phyloP scores from a whole-genome alignment of 92 coral and sea anemone genomes.

The Blastomussa wellsi region DNA sequence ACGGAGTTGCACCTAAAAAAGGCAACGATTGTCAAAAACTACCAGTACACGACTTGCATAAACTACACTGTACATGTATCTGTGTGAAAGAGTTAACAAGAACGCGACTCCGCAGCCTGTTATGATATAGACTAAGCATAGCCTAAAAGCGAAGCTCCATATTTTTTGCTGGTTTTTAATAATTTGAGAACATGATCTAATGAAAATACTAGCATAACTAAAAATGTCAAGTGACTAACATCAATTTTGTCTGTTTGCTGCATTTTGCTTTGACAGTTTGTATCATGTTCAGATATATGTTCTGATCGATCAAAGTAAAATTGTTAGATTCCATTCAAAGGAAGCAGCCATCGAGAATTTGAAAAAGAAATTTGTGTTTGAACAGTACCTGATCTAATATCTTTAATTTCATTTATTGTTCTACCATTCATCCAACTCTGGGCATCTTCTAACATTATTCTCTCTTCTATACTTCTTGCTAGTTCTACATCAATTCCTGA shows the following conservation, averaged over 20 bases:
- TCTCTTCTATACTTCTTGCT: constrained; percentile 96
- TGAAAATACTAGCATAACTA: too few species aligned
- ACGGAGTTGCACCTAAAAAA: constrained; percentile 86
- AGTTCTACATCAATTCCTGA: constrained; percentile 95
- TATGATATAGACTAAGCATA: too few species aligned
- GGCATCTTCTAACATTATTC: constrained; percentile 94
- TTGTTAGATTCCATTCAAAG: neutral
- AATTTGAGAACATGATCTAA: too few species aligned
- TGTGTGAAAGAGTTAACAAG: neutral
- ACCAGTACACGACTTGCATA: neutral
- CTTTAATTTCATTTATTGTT: constrained; percentile 75
- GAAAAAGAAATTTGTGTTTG: neutral
- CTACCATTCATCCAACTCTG: constrained; percentile 93
- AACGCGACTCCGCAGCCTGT: too few species aligned
- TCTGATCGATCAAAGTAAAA: neutral
- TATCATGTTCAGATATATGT: neutral
- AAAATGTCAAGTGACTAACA: too few species aligned
- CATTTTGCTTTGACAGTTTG: too few species aligned
- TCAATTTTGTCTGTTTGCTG: too few species aligned
- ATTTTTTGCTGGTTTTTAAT: too few species aligned
- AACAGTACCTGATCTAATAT: constrained; percentile 71
- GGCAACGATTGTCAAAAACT: neutral
- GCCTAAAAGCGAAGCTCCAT: too few species aligned
- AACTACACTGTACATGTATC: neutral
- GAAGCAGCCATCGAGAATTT: neutral